Evolutionary conservation across 2,888 invertebrate species (phyloP).

Genomic region (Andrena chrysosceles): DNA sequence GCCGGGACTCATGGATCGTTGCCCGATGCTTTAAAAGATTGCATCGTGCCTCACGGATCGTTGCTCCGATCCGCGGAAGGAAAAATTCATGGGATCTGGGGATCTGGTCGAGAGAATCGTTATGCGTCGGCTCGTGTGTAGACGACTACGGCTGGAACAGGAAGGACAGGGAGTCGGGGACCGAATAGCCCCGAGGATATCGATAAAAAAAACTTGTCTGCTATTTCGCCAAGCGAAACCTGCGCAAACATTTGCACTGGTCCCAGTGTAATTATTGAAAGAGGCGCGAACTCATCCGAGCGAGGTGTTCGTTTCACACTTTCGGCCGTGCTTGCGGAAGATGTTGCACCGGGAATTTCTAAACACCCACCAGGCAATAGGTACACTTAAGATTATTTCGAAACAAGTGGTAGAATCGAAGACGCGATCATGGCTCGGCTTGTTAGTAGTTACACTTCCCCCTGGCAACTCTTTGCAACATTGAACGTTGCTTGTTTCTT

Average conservation of each 20-base stretch:
- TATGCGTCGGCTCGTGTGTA: slow-evolving; percentile 32
- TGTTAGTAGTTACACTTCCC: too few relatives aligned
- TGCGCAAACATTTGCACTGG: slow-evolving; percentile 35
- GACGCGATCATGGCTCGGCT: too few relatives aligned
- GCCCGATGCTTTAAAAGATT: slow-evolving; percentile 63
- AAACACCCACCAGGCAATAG: not conserved
- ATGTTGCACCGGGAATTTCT: slow-evolving; percentile 7
- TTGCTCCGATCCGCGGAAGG: slow-evolving; percentile 52
- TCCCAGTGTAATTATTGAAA: slow-evolving; percentile 31
- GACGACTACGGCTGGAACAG: not conserved
- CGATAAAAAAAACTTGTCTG: not conserved
- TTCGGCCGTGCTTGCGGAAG: not conserved
- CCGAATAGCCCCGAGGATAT: slow-evolving; percentile 45
- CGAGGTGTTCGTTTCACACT: not conserved
- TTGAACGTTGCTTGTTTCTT: too few relatives aligned
- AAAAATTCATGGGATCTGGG: slow-evolving; percentile 53
- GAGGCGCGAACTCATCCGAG: not conserved
- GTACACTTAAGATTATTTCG: not conserved
- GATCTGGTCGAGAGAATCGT: slow-evolving; percentile 48
- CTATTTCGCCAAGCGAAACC: slow-evolving; percentile 25
- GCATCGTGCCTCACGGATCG: slow-evolving; percentile 57
- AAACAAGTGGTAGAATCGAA: not conserved
- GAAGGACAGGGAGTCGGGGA: slow-evolving; percentile 36
- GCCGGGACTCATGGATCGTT: slow-evolving; percentile 64
- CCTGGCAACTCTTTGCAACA: too few relatives aligned